A percentile compares a stretch with the other conserved stretches of the same genome.
Evolutionary conservation across 2,888 invertebrate species (phyloP).

Genomic region (Trissolcus brochymenae): DNA sequence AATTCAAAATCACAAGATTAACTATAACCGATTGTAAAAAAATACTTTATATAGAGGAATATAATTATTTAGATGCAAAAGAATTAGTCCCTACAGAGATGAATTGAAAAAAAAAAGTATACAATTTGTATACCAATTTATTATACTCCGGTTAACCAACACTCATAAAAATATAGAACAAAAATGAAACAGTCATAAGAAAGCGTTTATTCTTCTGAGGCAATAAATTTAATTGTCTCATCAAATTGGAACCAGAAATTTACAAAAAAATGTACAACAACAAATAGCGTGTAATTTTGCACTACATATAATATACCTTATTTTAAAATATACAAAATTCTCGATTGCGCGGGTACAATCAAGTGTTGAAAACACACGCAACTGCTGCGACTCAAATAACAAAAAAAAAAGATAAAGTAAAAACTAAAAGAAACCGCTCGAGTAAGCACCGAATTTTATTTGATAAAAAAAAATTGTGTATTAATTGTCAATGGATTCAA

Average conservation of each 20-base stretch:
- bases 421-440: conserved; percentile 14
- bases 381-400: not conserved
- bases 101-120: too few relatives aligned
- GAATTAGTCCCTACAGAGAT: too few relatives aligned
- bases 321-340: conserved; percentile 15
- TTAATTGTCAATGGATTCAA: not conserved
- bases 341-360: not conserved
- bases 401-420: not conserved
- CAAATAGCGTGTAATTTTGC: conserved; percentile 15
- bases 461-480: conserved; percentile 5
- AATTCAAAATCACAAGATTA: too few relatives aligned
- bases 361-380: not conserved
- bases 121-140: too few relatives aligned
- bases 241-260: conserved; percentile 3
- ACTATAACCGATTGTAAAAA: too few relatives aligned
- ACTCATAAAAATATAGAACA: not conserved
- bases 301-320: not conserved
- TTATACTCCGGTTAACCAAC: not conserved
- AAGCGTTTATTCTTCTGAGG: not conserved
- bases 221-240: conserved; percentile 2
- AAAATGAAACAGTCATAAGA: conserved; percentile 2
- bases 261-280: conserved; percentile 12
- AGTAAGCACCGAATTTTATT: not conserved
- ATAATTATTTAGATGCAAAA: too few relatives aligned
- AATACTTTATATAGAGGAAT: too few relatives aligned